phyloP scores from a whole-genome alignment of 2,113 vertebrate genomes.

The Clarias gariepinus region DNA sequence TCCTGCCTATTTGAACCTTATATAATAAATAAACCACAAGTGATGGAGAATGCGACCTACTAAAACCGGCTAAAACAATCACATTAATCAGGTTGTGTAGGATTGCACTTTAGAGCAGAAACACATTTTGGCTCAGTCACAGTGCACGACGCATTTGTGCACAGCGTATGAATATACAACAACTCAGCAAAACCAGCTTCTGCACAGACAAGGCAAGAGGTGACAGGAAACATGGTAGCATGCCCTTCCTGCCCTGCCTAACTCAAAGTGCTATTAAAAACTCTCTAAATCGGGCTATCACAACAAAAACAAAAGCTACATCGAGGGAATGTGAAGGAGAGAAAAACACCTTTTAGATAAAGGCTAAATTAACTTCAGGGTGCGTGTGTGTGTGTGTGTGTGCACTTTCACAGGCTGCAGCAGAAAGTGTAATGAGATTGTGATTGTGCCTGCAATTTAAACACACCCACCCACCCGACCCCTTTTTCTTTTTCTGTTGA shows the following conservation, averaged over 20 bases:
- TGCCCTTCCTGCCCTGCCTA: constrained; percentile 66
- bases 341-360: constrained; percentile 20
- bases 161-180: constrained; percentile 45
- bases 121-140: not conserved
- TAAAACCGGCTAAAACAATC: constrained; percentile 10
- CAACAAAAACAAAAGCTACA: constrained; percentile 6
- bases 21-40: constrained; percentile 38
- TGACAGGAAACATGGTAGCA: constrained; percentile 70
- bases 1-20: constrained; percentile 56
- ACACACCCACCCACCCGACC: not conserved
- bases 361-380: constrained; percentile 31
- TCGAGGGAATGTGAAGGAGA: constrained; percentile 10
- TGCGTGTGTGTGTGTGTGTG: constrained; percentile 43
- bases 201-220: constrained; percentile 62
- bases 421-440: constrained; percentile 4
- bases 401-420: constrained; percentile 1
- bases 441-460: constrained; percentile 19
- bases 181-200: constrained; percentile 51
- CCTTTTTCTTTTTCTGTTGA: not conserved
- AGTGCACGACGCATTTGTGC: not conserved
- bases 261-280: constrained; percentile 51
- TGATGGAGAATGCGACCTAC: constrained; percentile 3
- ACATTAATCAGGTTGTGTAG: constrained; percentile 9
- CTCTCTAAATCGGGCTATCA: constrained; percentile 24
- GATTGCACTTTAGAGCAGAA: not conserved